These are phyloP conservation scores for Trachelus iudaicus DNA, from an alignment of 2,888 invertebrate genomes.

Conservation along the genomic window DNA sequence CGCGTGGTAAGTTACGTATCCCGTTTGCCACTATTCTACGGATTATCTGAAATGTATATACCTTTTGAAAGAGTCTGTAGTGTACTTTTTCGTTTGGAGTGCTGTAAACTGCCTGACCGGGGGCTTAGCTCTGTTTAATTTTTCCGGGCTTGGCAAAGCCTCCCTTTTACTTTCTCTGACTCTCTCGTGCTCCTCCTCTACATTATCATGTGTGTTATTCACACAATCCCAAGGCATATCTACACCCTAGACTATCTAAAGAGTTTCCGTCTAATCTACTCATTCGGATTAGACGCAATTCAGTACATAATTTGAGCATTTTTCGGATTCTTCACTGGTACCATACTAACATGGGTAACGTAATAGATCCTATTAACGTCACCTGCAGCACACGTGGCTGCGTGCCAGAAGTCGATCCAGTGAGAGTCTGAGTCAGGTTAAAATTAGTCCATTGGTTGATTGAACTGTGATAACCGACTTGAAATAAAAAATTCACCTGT, in stretches of 20 bases:
- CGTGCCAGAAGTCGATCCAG: conserved; percentile 1
- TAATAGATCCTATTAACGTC: background rate
- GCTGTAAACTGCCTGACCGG: background rate
- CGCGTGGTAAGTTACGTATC: background rate
- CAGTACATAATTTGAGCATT: background rate
- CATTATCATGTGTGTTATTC: background rate
- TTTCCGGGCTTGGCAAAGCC: background rate
- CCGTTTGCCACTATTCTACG: background rate
- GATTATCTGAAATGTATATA: background rate
- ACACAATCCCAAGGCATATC: background rate
- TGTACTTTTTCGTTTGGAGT: background rate
- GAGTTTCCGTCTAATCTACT: background rate
- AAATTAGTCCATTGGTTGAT: conserved; percentile 4
- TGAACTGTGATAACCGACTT: conserved; percentile 1
- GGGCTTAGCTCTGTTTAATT: background rate
- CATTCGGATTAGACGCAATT: background rate
- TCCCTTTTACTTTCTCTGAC: background rate
- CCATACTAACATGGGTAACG: background rate
- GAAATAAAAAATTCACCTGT: background rate
- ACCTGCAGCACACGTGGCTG: background rate
- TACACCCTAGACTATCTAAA: background rate
- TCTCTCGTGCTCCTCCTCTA: background rate
- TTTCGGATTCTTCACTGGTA: background rate
- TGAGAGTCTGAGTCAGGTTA: background rate
- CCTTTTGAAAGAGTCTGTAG: background rate